Evolutionary conservation across 2,888 invertebrate genomes (phyloP).

Genomic region (Sclerodermus sp.): DNA sequence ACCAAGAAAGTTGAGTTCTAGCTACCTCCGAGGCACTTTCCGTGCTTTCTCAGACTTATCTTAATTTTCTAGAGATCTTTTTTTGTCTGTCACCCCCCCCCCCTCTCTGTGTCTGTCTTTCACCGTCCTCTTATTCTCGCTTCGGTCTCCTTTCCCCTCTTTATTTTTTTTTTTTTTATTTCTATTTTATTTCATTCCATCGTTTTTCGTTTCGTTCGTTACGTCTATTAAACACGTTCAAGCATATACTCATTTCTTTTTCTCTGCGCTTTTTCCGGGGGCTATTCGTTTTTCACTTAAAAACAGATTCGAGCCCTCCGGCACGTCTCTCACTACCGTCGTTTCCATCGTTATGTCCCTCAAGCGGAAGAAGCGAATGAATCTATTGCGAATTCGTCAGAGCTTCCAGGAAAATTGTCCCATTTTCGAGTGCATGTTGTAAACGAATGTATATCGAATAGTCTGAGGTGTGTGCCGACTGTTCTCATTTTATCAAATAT

Average conservation of each 20-base stretch:
- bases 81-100: constrained; percentile 6
- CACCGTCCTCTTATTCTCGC: not conserved
- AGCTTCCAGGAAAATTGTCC: constrained; percentile 16
- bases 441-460: constrained; percentile 11
- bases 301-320: constrained; percentile 26
- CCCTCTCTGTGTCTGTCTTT: not conserved
- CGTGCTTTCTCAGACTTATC: constrained; percentile 12
- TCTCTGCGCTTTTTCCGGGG: not conserved
- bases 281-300: constrained; percentile 22
- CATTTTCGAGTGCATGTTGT: constrained; percentile 13
- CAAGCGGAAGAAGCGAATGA: constrained; percentile 9
- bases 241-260: too few species aligned
- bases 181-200: too few species aligned
- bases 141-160: not conserved
- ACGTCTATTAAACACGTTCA: too few species aligned
- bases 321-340: constrained; percentile 9
- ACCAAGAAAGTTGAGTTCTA: constrained; percentile 7
- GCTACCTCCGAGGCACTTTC: constrained; percentile 12
- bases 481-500: too few species aligned
- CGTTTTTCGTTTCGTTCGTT: too few species aligned
- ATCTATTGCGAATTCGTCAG: constrained; percentile 16
- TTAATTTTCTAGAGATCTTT: constrained; percentile 28
- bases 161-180: too few species aligned
- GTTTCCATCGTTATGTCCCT: constrained; percentile 8
- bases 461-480: too few species aligned